Conservation (phyloP, 2,888 invertebrate species). For the Cyaniris semiargus region DNA sequence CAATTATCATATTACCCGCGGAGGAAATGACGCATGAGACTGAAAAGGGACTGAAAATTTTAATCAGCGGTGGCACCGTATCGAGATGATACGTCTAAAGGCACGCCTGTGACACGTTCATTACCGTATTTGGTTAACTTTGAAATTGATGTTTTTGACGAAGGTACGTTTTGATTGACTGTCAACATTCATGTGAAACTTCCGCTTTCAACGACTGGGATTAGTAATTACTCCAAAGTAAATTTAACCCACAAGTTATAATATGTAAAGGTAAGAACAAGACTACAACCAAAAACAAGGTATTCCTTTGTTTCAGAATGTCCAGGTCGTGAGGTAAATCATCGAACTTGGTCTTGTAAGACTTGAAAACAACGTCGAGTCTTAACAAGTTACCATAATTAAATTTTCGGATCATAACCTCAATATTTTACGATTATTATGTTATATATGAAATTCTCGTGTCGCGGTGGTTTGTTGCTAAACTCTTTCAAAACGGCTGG, state of each 20-base stretch:
- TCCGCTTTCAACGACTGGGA: not conserved
- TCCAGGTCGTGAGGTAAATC: conserved; percentile 6
- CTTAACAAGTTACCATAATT: not conserved
- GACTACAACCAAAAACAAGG: not conserved
- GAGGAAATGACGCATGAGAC: conserved; percentile 48
- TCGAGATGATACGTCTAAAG: not conserved
- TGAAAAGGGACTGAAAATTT: conserved; percentile 50
- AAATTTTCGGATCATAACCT: not conserved
- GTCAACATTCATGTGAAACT: not conserved
- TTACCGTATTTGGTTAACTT: not conserved
- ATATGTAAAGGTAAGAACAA: not conserved
- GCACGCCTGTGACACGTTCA: not conserved
- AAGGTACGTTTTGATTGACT: not conserved
- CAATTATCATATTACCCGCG: conserved; percentile 50
- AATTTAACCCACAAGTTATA: not conserved
- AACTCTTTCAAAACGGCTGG: not conserved
- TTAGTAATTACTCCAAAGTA: too few relatives aligned
- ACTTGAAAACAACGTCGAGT: not conserved
- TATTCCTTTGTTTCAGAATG: not conserved
- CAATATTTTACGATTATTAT: not conserved
- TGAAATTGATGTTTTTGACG: not conserved
- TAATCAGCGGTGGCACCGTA: conserved; percentile 47
- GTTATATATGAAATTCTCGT: not conserved
- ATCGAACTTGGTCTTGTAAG: not conserved
- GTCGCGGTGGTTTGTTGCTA: not conserved